Evolutionary conservation across 2,888 invertebrate genomes (phyloP).

Genomic region (Choristoneura rosaceana): DNA sequence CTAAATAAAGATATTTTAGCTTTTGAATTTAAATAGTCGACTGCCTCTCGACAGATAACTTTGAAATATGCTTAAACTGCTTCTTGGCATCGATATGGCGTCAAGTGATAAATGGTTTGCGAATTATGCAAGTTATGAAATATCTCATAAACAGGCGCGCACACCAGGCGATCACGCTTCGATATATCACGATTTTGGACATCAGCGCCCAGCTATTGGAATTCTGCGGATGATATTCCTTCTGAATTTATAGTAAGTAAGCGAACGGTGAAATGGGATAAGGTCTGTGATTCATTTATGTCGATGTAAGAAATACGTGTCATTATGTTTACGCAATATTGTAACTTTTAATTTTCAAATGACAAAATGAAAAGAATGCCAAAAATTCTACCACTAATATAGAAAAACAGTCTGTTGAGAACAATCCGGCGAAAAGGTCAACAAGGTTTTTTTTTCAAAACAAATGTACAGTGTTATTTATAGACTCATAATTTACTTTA

Average conservation of each 20-base stretch:
- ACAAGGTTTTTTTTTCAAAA: no score
- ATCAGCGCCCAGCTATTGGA: constrained; percentile 76
- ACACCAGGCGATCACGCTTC: constrained; percentile 61
- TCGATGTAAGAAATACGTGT: constrained; percentile 64
- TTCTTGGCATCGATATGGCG: constrained; percentile 25
- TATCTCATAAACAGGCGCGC: constrained; percentile 79
- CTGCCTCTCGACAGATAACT: background rate
- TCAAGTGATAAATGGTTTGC: constrained; percentile 69
- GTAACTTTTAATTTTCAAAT: background rate
- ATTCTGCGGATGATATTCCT: constrained; percentile 76
- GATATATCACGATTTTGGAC: constrained; percentile 82
- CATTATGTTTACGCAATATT: background rate
- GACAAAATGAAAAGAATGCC: no score
- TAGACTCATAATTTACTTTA: no score
- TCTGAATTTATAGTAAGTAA: constrained; percentile 68
- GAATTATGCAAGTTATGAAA: constrained; percentile 75
- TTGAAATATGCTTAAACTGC: constrained; percentile 13
- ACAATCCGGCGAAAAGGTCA: no score
- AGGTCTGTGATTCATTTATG: constrained; percentile 74
- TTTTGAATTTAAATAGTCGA: no score
- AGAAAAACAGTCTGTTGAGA: no score
- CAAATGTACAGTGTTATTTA: no score
- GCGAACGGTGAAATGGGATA: constrained; percentile 64
- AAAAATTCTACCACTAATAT: no score
- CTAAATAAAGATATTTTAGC: no score